These are phyloP conservation scores for Cosmia pyralina DNA, from an alignment of 2,888 invertebrate genomes.

Conservation along the genomic window DNA sequence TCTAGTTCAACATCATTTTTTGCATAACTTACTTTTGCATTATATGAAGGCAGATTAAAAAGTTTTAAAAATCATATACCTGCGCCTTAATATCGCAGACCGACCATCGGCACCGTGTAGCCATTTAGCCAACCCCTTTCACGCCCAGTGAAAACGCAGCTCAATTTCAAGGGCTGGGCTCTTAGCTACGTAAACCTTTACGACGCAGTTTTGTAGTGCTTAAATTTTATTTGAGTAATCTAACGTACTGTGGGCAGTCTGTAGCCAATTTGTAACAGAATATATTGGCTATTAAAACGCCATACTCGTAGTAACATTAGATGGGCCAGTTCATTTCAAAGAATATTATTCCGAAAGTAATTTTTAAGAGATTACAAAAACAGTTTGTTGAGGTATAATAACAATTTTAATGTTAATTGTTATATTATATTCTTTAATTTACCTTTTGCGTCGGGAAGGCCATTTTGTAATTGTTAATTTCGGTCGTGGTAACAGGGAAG, in stretches of 20 bases:
- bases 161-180: constrained; percentile 47
- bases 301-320: constrained; percentile 37
- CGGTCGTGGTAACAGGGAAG: constrained; percentile 1
- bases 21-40: too few relatives aligned
- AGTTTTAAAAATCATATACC: too few relatives aligned
- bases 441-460: constrained; percentile 20
- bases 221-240: constrained; percentile 66
- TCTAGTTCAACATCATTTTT: too few relatives aligned
- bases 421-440: constrained; percentile 50
- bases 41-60: too few relatives aligned
- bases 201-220: constrained; percentile 57
- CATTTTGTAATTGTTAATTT: constrained; percentile 50
- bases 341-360: constrained; percentile 23
- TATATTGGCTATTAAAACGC: constrained; percentile 45
- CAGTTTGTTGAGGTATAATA: constrained; percentile 48
- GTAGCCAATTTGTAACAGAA: constrained; percentile 60
- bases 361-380: constrained; percentile 30
- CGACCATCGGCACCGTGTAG: not conserved
- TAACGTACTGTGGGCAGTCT: constrained; percentile 41
- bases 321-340: constrained; percentile 18
- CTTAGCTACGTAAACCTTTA: constrained; percentile 64
- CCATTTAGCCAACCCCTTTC: constrained; percentile 34
- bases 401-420: constrained; percentile 52
- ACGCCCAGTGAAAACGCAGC: constrained; percentile 21
- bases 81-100: not conserved